Conservation (phyloP, 2,113 vertebrate genomes). For the Pteruthius melanotis region DNA sequence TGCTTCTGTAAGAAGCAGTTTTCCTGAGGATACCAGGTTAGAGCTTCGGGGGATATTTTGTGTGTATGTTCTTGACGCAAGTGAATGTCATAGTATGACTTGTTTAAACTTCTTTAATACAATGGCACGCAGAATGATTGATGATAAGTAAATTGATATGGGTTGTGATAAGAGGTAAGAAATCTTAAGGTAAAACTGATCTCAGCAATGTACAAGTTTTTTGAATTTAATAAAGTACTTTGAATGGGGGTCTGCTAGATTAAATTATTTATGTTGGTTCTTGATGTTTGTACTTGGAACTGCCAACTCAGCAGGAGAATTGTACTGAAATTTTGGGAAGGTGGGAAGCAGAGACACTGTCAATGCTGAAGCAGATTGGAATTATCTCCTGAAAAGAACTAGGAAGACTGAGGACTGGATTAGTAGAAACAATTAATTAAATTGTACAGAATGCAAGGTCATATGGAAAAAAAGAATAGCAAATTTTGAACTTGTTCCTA, state of each 20-base stretch:
- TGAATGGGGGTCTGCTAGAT: not conserved
- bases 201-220: too few relatives aligned
- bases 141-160: too few relatives aligned
- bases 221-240: not conserved
- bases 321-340: rapidly evolving
- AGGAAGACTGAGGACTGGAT: not conserved
- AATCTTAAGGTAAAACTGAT: not conserved
- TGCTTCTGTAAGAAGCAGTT: not conserved
- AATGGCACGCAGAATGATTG: not conserved
- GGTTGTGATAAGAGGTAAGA: not conserved
- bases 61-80: not conserved
- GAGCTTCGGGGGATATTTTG: not conserved
- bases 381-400: not conserved
- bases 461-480: not conserved
- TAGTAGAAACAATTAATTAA: not conserved
- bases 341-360: rapidly evolving
- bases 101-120: not conserved
- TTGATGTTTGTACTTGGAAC: not conserved
- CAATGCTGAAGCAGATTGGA: not conserved
- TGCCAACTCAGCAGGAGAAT: not conserved
- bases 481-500: not conserved
- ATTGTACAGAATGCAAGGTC: not conserved
- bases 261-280: not conserved
- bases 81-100: not conserved
- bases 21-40: not conserved